phyloP scores from a whole-genome alignment of 2,888 invertebrate species.

The Amorpha juglandis region DNA sequence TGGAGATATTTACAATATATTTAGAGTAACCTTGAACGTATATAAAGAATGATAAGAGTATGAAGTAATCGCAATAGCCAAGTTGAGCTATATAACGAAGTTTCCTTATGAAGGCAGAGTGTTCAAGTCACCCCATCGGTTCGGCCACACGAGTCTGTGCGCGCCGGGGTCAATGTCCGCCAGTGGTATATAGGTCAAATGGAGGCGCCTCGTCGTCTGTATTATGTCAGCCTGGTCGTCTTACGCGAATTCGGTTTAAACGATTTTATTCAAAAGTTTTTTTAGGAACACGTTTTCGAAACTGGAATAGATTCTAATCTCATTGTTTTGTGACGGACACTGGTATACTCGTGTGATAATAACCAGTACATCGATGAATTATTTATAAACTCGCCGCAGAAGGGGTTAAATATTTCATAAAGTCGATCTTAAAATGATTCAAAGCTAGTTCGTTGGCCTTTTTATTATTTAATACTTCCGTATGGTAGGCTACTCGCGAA shows the following conservation, averaged over 20 bases:
- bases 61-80: neutral
- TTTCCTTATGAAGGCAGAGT: conserved; percentile 1
- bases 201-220: conserved; percentile 78
- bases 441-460: conserved; percentile 53
- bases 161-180: conserved; percentile 75
- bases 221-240: conserved; percentile 65
- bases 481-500: conserved; percentile 46
- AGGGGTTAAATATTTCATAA: conserved; percentile 59
- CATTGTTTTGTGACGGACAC: conserved; percentile 47
- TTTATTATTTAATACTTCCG: conserved; percentile 48
- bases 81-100: conserved; percentile 12
- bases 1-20: neutral
- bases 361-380: conserved; percentile 64
- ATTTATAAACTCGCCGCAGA: conserved; percentile 53
- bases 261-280: conserved; percentile 53
- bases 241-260: conserved; percentile 56
- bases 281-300: conserved; percentile 53
- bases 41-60: neutral
- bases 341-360: conserved; percentile 43
- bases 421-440: conserved; percentile 40
- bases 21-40: neutral
- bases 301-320: conserved; percentile 53
- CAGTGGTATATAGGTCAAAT: conserved; percentile 77
- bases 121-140: conserved; percentile 50
- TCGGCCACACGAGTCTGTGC: conserved; percentile 60